Evolutionary conservation across 2,797 vertebrate genomes (phyloP).

Genomic region (Enteromius paludinosus): DNA sequence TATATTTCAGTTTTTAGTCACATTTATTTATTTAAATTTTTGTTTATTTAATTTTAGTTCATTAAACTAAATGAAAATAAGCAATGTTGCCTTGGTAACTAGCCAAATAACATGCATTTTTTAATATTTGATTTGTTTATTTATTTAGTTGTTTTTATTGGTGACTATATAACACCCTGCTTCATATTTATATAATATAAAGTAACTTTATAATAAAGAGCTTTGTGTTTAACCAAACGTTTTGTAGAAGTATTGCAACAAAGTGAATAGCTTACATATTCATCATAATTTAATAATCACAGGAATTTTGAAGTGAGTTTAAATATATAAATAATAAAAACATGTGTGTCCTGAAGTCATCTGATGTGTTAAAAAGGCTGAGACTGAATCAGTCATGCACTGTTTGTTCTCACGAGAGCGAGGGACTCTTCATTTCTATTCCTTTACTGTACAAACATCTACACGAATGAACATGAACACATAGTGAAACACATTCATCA

Average conservation of each 20-base stretch:
- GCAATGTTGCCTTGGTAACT: neutral
- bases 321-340: neutral
- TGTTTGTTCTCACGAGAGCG: too few relatives aligned
- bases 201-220: neutral
- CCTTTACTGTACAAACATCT: neutral
- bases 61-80: neutral
- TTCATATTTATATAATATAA: neutral
- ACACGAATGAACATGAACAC: conserved; percentile 23
- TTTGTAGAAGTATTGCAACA: too few relatives aligned
- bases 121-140: neutral
- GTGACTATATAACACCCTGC: neutral
- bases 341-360: neutral
- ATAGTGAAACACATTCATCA: conserved; percentile 13
- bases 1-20: too few relatives aligned
- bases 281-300: neutral
- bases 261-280: neutral
- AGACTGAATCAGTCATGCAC: neutral
- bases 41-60: neutral
- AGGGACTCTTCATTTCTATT: neutral
- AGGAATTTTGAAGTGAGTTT: neutral
- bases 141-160: too few relatives aligned
- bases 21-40: neutral
- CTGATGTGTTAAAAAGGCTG: neutral
- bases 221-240: neutral
- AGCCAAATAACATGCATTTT: neutral